Conservation (phyloP, 2,113 vertebrate species). For the Tor tambroides region DNA sequence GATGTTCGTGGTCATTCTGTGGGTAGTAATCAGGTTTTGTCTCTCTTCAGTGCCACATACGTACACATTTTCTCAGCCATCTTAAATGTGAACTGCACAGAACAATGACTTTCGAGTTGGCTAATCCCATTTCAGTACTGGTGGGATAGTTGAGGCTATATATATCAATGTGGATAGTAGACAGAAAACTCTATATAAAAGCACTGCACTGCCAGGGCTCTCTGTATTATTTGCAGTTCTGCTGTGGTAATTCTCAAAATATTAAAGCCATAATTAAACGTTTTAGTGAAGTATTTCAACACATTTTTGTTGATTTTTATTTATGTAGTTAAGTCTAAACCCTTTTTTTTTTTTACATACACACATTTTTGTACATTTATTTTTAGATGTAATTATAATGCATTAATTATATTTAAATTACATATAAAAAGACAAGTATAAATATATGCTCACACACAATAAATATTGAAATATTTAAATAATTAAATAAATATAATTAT, state of each 20-base stretch:
- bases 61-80: background rate
- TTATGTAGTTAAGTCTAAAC: too few relatives aligned
- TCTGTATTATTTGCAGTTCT: background rate
- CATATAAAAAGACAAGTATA: too few relatives aligned
- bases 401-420: too few relatives aligned
- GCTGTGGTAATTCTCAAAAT: background rate
- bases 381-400: too few relatives aligned
- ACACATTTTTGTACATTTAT: too few relatives aligned
- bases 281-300: too few relatives aligned
- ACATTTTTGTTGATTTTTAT: too few relatives aligned
- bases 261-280: too few relatives aligned
- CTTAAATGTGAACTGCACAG: background rate
- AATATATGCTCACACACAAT: too few relatives aligned
- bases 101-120: conserved; percentile 18
- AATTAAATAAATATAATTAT: too few relatives aligned
- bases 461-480: too few relatives aligned
- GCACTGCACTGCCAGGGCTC: background rate
- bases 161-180: background rate
- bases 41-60: background rate
- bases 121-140: conserved; percentile 6
- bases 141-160: background rate
- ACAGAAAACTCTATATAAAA: background rate
- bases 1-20: background rate
- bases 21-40: background rate
- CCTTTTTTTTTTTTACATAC: too few relatives aligned